Conservation (phyloP, 1,140 invertebrate genomes). For the Leptonema lineaticorne region DNA sequence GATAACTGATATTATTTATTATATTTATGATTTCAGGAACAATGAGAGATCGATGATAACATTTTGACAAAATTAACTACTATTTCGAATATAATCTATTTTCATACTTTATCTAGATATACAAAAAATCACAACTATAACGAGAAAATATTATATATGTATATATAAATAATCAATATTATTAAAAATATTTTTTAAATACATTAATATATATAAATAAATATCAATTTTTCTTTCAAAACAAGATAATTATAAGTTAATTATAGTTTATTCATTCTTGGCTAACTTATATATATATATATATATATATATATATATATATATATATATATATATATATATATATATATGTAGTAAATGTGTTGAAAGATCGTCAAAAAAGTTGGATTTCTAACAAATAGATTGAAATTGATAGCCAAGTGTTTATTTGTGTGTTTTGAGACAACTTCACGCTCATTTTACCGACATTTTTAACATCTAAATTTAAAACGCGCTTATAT, state of each 20-base stretch:
- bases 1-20: too few relatives aligned
- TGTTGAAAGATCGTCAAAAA: constrained; percentile 11
- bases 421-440: constrained; percentile 6
- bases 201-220: neutral
- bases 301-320: too few relatives aligned
- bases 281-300: too few relatives aligned
- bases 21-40: too few relatives aligned
- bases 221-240: neutral
- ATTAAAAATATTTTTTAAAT: too few relatives aligned
- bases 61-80: too few relatives aligned
- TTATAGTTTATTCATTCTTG: neutral
- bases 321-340: too few relatives aligned
- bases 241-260: neutral
- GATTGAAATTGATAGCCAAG: constrained; percentile 16
- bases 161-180: neutral
- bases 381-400: constrained; percentile 13
- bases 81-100: too few relatives aligned
- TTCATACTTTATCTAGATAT: neutral
- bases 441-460: constrained; percentile 23
- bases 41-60: too few relatives aligned
- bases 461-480: neutral
- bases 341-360: too few relatives aligned
- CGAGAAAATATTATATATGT: neutral
- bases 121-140: neutral
- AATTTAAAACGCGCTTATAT: too few relatives aligned